Evolutionary conservation across 2,797 vertebrate species (phyloP), one percentile per base, ranked within the genome.

Genomic region (Darevskia nairensis): DNA sequence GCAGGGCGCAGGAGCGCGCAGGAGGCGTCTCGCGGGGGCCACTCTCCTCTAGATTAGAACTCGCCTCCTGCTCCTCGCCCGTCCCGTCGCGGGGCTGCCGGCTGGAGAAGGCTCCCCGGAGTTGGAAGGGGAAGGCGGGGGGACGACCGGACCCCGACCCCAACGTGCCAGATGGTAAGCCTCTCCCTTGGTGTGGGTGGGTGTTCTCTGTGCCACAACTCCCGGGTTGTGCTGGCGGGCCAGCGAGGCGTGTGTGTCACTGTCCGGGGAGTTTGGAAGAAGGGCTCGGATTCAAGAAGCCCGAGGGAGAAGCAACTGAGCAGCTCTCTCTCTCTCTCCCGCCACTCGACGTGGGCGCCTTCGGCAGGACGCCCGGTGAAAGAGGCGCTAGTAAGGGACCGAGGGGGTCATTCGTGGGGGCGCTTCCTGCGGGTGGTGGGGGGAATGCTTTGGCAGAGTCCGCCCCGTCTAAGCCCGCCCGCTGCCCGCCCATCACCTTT

Each of bases 141-240:
- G 92, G 96, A 92, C 91, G 91, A 3, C 11, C 2, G 66, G 93
- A 93, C 91, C 90, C 93, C 61, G 61, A 64, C 61, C 61, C 92
- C 90, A 92, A 90, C 90, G 91, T 94, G 82, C 89, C 93, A 93
- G 81, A 98, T 97, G 98, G 98, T 98, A 96, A 98, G 98, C 96
- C 29, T n/a, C 13, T 23, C 8, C 4, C 69, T 71, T 71, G 8
- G 27, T 25, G 29, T 27, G 69, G 29, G 27, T 11, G 69, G 69
- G 25, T 71, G 27, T 8, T 29, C 2, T n/a, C 69, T 71, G 7
- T 4, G 5, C 32, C 29, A 9, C n/a, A 8, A 2, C 32, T 6
- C 32, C 32, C 1, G 5, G 61, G 61, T 7, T 64, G 61, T 19
- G 19, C 6, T 64, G 19, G 17, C 61, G 7, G 15, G 59, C 59